These are phyloP conservation scores for Drosophila macrospina DNA, from an alignment of 2,888 invertebrate species.

Conservation along the genomic window DNA sequence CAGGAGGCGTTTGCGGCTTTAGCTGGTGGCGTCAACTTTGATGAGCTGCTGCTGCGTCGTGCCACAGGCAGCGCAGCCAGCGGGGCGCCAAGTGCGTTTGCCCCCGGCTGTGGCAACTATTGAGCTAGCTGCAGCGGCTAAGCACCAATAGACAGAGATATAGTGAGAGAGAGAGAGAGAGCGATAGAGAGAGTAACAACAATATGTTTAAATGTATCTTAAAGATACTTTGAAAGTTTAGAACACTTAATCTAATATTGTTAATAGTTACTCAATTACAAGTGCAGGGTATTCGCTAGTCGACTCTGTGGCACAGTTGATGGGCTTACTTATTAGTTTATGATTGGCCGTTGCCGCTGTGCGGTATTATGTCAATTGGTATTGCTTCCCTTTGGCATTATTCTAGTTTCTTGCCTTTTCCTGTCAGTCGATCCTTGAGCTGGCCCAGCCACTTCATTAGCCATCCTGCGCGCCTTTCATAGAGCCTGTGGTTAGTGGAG, in stretches of 20 bases:
- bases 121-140: neutral
- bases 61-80: conserved; percentile 2
- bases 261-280: too few species aligned
- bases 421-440: conserved; percentile 4
- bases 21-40: conserved; percentile 16
- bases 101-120: neutral
- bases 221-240: conserved; percentile 1
- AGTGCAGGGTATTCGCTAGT: conserved; percentile 1
- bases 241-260: too few species aligned
- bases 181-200: neutral
- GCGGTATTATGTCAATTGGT: conserved; percentile 23
- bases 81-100: conserved; percentile 4
- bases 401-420: neutral
- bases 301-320: neutral
- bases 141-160: neutral
- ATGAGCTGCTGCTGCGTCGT: conserved; percentile 8
- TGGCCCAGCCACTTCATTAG: conserved; percentile 44
- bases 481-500: too few species aligned
- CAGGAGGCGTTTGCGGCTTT: conserved; percentile 19
- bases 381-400: conserved; percentile 8
- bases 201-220: neutral
- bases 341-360: conserved; percentile 31
- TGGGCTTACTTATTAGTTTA: conserved; percentile 30
- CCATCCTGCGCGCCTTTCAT: conserved; percentile 1
- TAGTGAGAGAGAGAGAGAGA: neutral